phyloP scores from a whole-genome alignment of 2,888 invertebrate genomes.

The Dicranocentrus wangi region DNA sequence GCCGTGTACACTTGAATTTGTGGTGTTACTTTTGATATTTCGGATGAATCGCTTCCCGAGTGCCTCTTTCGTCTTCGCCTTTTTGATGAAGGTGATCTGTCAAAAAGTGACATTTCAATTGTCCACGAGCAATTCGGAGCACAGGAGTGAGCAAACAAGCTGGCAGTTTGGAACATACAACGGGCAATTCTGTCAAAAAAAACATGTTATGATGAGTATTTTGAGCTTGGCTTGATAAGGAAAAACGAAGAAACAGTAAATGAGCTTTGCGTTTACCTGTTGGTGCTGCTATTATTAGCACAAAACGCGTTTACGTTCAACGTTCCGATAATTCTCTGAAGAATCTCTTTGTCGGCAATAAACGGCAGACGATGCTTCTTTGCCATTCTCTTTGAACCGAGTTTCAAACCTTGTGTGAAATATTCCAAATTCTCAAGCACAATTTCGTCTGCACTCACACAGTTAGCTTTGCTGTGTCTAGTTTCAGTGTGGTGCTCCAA shows the following conservation, averaged over 20 bases:
- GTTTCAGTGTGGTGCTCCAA: conserved; percentile 64
- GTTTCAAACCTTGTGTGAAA: conserved; percentile 36
- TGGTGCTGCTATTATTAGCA: conserved; percentile 46
- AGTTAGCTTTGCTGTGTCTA: conserved; percentile 46
- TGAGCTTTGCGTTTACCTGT: conserved; percentile 46
- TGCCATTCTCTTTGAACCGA: conserved; percentile 36
- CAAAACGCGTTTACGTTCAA: conserved; percentile 66
- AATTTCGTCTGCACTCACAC: conserved; percentile 60
- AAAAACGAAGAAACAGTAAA: too few species aligned
- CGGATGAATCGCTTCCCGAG: neutral
- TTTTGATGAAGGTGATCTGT: neutral
- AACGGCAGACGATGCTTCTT: conserved; percentile 40
- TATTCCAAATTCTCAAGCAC: conserved; percentile 58
- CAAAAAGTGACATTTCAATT: conserved; percentile 34
- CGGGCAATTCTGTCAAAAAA: conserved; percentile 54
- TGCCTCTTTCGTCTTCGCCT: neutral
- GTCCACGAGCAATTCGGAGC: conserved; percentile 62
- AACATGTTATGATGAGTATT: neutral
- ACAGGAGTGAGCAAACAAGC: conserved; percentile 60
- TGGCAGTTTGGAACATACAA: conserved; percentile 54
- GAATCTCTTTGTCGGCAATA: conserved; percentile 17
- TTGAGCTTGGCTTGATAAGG: too few species aligned
- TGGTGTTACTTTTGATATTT: conserved; percentile 21
- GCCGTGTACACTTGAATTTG: conserved; percentile 53
- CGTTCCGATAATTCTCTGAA: conserved; percentile 47